Percentiles rank a stretch among this genome's conserved stretches.
Conservation (phyloP, 2,113 vertebrate genomes). For the Apteryx owenii region DNA sequence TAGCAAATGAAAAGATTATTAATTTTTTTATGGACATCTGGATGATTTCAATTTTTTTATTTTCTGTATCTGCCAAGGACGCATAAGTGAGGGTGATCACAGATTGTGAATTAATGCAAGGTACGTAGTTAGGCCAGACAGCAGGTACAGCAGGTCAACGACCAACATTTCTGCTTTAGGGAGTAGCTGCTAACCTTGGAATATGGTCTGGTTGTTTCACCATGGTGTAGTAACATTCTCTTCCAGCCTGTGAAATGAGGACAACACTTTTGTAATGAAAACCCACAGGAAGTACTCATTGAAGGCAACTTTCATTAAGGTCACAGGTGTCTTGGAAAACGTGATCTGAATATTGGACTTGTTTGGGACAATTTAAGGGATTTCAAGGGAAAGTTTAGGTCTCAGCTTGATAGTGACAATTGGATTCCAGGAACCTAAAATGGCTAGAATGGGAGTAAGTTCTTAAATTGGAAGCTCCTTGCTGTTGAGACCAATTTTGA, state of each 20-base stretch:
- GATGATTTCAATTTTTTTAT: background rate
- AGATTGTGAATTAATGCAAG: background rate
- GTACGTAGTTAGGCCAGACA: background rate
- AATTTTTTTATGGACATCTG: background rate
- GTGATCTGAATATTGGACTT: background rate
- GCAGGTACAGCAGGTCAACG: accelerated
- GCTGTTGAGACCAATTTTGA: background rate
- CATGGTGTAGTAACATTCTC: background rate
- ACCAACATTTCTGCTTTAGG: background rate
- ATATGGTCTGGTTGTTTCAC: background rate
- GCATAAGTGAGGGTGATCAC: background rate
- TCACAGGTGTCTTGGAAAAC: background rate
- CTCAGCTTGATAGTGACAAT: background rate
- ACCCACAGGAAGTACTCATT: background rate
- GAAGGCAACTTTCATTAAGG: background rate
- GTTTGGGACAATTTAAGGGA: background rate
- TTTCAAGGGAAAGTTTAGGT: background rate
- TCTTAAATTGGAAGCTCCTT: background rate
- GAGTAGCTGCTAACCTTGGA: background rate
- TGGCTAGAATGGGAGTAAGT: background rate
- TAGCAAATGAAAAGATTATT: background rate
- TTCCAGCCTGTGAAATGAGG: background rate
- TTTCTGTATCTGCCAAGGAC: background rate
- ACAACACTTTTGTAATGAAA: background rate
- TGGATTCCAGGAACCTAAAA: background rate